Conservation (phyloP, 2,113 vertebrate species). For the Phaethon lepturus region DNA sequence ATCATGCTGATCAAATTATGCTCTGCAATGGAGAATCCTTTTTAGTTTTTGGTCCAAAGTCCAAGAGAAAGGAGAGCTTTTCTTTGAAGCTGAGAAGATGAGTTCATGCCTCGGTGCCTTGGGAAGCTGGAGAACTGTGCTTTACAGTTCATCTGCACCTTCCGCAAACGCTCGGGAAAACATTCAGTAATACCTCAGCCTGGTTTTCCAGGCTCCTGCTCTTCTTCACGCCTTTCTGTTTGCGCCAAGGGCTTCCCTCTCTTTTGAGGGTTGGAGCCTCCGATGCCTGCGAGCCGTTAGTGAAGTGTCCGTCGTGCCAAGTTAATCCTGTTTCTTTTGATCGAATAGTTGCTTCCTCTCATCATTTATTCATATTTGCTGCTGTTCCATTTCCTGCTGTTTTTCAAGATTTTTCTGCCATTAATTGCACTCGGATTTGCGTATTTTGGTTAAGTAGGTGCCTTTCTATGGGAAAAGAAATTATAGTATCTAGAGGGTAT, state of each 20-base stretch:
- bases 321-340: not conserved
- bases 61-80: not conserved
- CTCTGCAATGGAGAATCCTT: not conserved
- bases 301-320: rapidly evolving
- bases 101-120: not conserved
- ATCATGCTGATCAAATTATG: not conserved
- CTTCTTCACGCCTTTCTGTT: not conserved
- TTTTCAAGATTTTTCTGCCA: not conserved
- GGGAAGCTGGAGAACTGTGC: not conserved
- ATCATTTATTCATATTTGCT: not conserved
- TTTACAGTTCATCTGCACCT: not conserved
- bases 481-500: rapidly evolving
- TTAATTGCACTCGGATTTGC: not conserved
- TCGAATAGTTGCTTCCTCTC: not conserved
- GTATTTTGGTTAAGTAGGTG: not conserved
- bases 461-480: not conserved
- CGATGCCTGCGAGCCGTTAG: not conserved
- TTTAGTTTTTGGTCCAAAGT: not conserved
- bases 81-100: slow-evolving; percentile 33
- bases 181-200: not conserved
- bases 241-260: not conserved
- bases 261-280: not conserved
- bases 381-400: not conserved
- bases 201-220: not conserved
- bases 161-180: not conserved